Conservation (phyloP, 2,797 vertebrate species). For the Lutjanus argentimaculatus region DNA sequence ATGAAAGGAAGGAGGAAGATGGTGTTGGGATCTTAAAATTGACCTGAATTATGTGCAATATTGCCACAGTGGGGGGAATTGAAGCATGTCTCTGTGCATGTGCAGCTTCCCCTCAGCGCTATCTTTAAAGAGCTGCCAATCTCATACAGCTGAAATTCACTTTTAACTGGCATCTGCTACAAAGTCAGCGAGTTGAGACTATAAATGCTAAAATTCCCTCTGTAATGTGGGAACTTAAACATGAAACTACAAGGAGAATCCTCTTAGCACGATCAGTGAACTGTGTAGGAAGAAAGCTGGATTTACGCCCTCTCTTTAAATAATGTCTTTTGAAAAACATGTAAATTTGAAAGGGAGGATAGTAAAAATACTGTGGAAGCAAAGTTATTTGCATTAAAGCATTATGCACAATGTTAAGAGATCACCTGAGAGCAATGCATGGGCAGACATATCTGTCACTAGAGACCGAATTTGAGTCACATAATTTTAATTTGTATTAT, state of each 20-base stretch:
- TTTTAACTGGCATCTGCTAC: constrained; percentile 64
- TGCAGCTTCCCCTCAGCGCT: constrained; percentile 23
- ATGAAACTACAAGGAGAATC: constrained; percentile 61
- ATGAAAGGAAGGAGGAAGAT: constrained; percentile 37
- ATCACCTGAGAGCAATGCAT: neutral
- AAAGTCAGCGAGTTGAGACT: constrained; percentile 48
- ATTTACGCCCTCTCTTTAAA: constrained; percentile 48
- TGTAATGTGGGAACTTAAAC: constrained; percentile 46
- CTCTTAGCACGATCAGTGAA: constrained; percentile 52
- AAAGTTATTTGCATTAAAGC: constrained; percentile 9
- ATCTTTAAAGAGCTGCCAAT: constrained; percentile 59
- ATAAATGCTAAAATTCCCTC: constrained; percentile 35
- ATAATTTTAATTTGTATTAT: no score
- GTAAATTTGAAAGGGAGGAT: constrained; percentile 5
- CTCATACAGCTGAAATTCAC: constrained; percentile 41
- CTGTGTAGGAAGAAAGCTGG: constrained; percentile 37
- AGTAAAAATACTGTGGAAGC: neutral
- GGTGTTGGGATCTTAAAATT: constrained; percentile 36
- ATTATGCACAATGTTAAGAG: neutral
- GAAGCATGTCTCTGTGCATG: constrained; percentile 18
- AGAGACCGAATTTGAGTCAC: no score
- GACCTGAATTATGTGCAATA: constrained; percentile 43
- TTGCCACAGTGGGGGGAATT: constrained; percentile 27
- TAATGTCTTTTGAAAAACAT: constrained; percentile 38
- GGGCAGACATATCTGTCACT: no score